Conservation (phyloP, 2,888 invertebrate species). For the Oeneis ivallda region DNA sequence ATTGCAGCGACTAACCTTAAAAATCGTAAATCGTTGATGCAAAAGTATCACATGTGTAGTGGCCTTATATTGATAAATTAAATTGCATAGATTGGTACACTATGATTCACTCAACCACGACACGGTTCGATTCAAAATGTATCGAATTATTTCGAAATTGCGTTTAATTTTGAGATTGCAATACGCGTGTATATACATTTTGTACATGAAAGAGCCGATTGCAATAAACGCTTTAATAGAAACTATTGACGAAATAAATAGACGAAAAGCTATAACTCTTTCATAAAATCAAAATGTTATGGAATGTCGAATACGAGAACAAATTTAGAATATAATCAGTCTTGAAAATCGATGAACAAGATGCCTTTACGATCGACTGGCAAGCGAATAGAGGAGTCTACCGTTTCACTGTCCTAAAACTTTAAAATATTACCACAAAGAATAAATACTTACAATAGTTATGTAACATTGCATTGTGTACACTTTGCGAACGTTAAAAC, state of each 20-base stretch:
- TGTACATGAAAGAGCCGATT: constrained; percentile 41
- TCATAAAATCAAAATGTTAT: constrained; percentile 45
- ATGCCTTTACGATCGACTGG: constrained; percentile 46
- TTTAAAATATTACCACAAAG: constrained; percentile 48
- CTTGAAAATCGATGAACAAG: constrained; percentile 69
- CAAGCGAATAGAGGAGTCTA: constrained; percentile 52
- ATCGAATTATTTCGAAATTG: not conserved
- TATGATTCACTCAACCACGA: not conserved
- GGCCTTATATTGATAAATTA: not conserved
- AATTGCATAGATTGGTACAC: not conserved
- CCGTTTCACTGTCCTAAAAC: constrained; percentile 43
- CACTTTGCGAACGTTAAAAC: constrained; percentile 32
- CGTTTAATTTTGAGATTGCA: constrained; percentile 27
- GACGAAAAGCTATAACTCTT: constrained; percentile 65
- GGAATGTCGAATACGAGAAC: constrained; percentile 67
- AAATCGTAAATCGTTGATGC: not conserved
- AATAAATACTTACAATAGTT: constrained; percentile 74
- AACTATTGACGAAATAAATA: constrained; percentile 74
- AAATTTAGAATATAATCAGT: constrained; percentile 80
- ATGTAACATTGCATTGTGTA: constrained; percentile 54
- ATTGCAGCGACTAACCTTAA: too few relatives aligned
- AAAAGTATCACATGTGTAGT: not conserved
- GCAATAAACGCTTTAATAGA: constrained; percentile 54
- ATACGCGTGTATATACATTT: constrained; percentile 37
- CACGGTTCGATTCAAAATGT: not conserved